Percentiles rank a stretch among this genome's conserved stretches.
Conservation (phyloP, 37 sponge, comb jelly and placozoan genomes). For the Halisarca cf. caerulea region DNA sequence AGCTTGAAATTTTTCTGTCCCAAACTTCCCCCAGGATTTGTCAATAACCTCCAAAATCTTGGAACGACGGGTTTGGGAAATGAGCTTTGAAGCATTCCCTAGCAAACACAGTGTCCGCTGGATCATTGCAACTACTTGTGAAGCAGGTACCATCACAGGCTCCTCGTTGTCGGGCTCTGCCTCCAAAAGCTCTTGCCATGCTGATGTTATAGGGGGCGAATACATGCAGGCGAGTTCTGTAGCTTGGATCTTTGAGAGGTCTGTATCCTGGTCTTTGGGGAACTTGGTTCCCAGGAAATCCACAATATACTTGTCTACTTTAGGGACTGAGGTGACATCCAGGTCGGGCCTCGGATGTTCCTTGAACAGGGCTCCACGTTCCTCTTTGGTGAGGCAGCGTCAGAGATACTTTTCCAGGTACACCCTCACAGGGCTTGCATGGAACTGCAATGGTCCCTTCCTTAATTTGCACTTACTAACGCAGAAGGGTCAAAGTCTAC, state of each 20-base stretch:
- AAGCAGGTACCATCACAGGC: background rate
- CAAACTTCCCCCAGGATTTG: background rate
- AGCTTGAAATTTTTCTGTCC: background rate
- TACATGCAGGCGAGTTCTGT: background rate
- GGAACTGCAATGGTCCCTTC: too few species aligned
- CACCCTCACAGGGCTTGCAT: too few species aligned
- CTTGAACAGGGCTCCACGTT: constrained; percentile 27
- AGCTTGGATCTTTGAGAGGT: constrained; percentile 3
- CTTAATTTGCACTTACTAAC: too few species aligned
- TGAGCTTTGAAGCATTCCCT: background rate
- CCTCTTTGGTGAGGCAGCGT: too few species aligned
- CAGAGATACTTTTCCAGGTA: too few species aligned
- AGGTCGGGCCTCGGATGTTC: background rate
- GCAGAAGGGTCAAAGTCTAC: too few species aligned
- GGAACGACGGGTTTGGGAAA: background rate
- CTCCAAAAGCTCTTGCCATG: constrained; percentile 5
- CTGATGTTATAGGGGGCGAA: constrained; percentile 18
- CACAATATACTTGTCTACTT: constrained; percentile 25
- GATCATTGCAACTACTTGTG: background rate
- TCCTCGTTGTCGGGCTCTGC: background rate
- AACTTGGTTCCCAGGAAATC: constrained; percentile 12
- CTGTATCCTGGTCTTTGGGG: background rate
- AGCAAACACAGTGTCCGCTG: background rate
- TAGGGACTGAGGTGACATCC: background rate
- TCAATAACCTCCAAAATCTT: background rate